Evolutionary conservation across 2,888 invertebrate genomes (phyloP).

Genomic region (Zele albiditarsus): DNA sequence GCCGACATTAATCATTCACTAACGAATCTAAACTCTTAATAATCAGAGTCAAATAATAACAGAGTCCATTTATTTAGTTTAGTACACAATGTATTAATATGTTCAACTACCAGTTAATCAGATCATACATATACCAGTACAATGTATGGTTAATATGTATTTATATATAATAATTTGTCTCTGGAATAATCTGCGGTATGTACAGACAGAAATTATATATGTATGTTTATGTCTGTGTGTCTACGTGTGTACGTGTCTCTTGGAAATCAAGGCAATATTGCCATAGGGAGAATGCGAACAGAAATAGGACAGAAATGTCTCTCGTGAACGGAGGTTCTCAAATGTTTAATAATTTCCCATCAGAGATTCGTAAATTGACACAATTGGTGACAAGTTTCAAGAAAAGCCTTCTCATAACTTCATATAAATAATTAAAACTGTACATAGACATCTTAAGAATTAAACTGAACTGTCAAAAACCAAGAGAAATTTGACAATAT

Average conservation of each 20-base stretch:
- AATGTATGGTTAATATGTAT: slow-evolving; percentile 41
- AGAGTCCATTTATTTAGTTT: neutral
- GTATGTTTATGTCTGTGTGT: neutral
- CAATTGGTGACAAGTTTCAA: no score
- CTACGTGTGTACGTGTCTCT: neutral
- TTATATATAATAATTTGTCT: slow-evolving; percentile 48
- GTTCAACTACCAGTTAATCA: slow-evolving; percentile 9
- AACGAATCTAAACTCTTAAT: slow-evolving; percentile 7
- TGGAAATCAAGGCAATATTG: no score
- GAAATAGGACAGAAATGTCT: no score
- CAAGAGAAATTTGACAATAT: no score
- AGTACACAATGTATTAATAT: slow-evolving; percentile 1
- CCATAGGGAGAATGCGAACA: no score
- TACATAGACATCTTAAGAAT: no score
- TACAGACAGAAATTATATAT: neutral
- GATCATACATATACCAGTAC: neutral
- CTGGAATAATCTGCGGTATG: slow-evolving; percentile 33
- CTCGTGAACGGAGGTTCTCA: no score
- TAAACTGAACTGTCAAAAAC: no score
- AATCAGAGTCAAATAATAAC: neutral
- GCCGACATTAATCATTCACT: slow-evolving; percentile 15
- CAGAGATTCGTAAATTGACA: no score
- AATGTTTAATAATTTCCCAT: no score
- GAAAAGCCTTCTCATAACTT: no score
- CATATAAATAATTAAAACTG: no score